Evolutionary conservation across 2,888 invertebrate genomes (phyloP), one percentile per base, ranked within the genome.

Genomic region (Spodoptera exigua): DNA sequence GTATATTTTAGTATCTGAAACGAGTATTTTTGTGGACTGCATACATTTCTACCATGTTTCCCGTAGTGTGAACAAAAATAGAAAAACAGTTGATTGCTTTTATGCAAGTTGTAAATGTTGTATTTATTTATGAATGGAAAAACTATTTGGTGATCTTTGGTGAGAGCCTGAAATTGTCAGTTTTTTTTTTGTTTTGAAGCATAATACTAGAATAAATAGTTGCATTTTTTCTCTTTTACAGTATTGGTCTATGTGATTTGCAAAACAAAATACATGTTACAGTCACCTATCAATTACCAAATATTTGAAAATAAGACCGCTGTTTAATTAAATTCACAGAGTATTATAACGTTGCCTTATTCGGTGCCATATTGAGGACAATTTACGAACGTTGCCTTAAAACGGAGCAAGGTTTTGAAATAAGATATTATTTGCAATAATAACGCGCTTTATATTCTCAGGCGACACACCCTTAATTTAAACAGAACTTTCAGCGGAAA

Each of bases 361-460:
- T 41, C 17, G 21, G 36, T 2, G 14, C 36, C 12, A 21, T 59
- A 27, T 59, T 37, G 32, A 37, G 46, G 4, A 32, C 7, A 21
- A 41, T 41, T 41, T 41, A 41, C 18, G 12, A 41, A 41, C 18
- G 17, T 1, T 35, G 5, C 61, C 11, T 11, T 27, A 44, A 10
- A 17, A 34, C 36, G n/a, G 4, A n/a, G 13, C 10, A 44, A 34
- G 36, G 32, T 16, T 64, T 70, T 70, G 48, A 39, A 70, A 65
- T 36, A 65, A 70, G 70, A 63, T 51, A 7, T 27, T 27, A 27
- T 61, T 63, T 69, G 32, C 45, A 62, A 69, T 69, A 64, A 74
- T 57, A 51, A 72, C 36, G 34, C 48, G 11, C 52, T 70, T 61
- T 74, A 57, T 48, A 73, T 54, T 63, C 69, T 39, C 55, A 57